Base-by-base conservation (phyloP, 2,113 vertebrate species). In the Peromyscus maniculatus region DNA sequence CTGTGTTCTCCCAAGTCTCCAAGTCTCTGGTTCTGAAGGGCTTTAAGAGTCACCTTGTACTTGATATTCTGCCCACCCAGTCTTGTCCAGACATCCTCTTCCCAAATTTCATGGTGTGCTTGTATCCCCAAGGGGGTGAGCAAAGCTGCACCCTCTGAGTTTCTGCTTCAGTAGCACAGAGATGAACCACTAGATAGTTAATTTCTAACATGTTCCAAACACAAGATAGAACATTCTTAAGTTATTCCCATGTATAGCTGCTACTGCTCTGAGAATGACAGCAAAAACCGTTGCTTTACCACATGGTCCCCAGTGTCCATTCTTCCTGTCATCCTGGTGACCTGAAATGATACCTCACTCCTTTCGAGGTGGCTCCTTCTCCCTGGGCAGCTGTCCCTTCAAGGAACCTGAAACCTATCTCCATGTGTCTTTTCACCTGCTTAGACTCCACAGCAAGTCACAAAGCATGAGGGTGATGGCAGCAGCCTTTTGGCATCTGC, bases 281-380 rank as follows among this genome's bases (percentile, higher is more conserved):
- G 49, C 7, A 79, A 36, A 62, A 83, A 49, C 5, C 11, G 5
- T 11, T 74, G 1, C 79, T 64, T 79, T 10, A 26, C 31, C 26
- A 0, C 24, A 1, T 13, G 13, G 21, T 1, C 3, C 55, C 75
- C 39, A 5, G 64, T 0, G 0, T 52, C 69, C 24, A 6, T 17
- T 62, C 89, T 13, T 8, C 72, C 24, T 62, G 83, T 28, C 8
- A 36, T 46, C 11, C 4, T 5, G 13, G 4, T 3, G 71, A 62
- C 46, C 80, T 52, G 33, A 7, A 49, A 33, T 3, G 7, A 52
- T 17, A n/a, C 28, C 33, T 39, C 43, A 1, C 33, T 39, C 3
- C 19, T 69, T 57, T n/a, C 2, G 31, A 26, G 28, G 49, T 3
- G 31, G 33, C 49, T 57, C 64, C 57, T 71, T 39, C 9, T 15